Evolutionary conservation across 2,888 invertebrate species (phyloP).

Genomic region (Lithophane ornitopus): DNA sequence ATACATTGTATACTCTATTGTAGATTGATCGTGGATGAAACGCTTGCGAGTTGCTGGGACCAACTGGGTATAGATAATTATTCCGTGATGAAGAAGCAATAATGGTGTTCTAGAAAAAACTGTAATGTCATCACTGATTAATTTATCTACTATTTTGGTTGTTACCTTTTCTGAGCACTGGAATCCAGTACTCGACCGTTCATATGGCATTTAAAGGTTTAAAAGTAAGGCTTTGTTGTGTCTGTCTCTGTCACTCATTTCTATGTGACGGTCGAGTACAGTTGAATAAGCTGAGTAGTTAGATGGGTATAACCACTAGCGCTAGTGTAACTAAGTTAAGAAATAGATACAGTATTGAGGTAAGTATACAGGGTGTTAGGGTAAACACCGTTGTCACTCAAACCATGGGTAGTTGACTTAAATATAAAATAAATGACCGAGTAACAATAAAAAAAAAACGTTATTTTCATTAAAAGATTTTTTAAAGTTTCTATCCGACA

Average conservation of each 20-base stretch:
- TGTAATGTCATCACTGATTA: constrained; percentile 1
- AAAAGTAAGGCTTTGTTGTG: background rate
- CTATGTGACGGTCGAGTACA: background rate
- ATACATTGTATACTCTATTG: background rate
- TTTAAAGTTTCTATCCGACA: too few relatives aligned
- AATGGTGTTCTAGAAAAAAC: background rate
- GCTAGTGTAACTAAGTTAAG: constrained; percentile 21
- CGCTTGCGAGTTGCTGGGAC: background rate
- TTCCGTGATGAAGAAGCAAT: constrained; percentile 13
- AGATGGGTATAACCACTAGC: constrained; percentile 27
- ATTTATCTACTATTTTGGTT: background rate
- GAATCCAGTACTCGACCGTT: background rate
- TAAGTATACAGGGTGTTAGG: too few relatives aligned
- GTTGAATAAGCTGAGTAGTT: constrained; percentile 4
- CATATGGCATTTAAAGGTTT: background rate
- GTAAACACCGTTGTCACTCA: too few relatives aligned
- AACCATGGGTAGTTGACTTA: too few relatives aligned
- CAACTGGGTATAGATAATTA: background rate
- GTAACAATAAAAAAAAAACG: too few relatives aligned
- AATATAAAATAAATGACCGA: too few relatives aligned
- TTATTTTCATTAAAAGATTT: too few relatives aligned
- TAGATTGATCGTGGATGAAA: background rate
- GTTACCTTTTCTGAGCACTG: constrained; percentile 11
- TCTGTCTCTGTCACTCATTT: background rate
- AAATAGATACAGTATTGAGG: constrained; percentile 1